Conservation (phyloP, 1,140 invertebrate genomes). For the Capitella teleta region DNA sequence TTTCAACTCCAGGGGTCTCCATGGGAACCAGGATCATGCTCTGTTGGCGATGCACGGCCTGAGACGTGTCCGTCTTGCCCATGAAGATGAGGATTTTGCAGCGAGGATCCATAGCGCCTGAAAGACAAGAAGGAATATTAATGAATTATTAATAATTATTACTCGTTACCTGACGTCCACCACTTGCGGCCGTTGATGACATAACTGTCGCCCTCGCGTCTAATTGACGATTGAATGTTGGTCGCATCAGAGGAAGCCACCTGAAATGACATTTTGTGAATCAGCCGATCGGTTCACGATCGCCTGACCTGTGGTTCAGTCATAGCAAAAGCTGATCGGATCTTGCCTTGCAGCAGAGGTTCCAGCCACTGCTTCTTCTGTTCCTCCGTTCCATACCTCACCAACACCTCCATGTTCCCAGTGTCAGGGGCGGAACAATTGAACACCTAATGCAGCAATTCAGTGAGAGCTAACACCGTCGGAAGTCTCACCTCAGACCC, state of each 20-base stretch:
- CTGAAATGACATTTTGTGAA: conserved; percentile 15
- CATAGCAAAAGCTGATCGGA: conserved; percentile 45
- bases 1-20: conserved; percentile 40
- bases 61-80: conserved; percentile 38
- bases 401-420: conserved; percentile 46
- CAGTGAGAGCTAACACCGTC: too few species aligned
- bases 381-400: conserved; percentile 42
- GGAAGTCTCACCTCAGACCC: conserved; percentile 41
- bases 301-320: conserved; percentile 41
- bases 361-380: conserved; percentile 41
- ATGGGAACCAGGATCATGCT: conserved; percentile 46
- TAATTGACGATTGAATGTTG: conserved; percentile 42
- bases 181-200: conserved; percentile 44
- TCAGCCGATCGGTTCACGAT: background rate
- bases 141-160: background rate
- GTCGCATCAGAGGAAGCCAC: conserved; percentile 46
- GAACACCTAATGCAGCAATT: conserved; percentile 28
- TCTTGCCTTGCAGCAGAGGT: conserved; percentile 42
- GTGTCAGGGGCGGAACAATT: conserved; percentile 46
- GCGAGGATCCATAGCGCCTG: conserved; percentile 39
- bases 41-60: conserved; percentile 36
- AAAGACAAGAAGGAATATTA: background rate
- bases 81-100: conserved; percentile 45
- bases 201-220: conserved; percentile 37
- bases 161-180: conserved; percentile 39